A percentile compares a stretch with the other conserved stretches of the same genome.
These are phyloP conservation scores for Agrochola lota DNA, from an alignment of 2,888 invertebrate species.

Conservation along the genomic window DNA sequence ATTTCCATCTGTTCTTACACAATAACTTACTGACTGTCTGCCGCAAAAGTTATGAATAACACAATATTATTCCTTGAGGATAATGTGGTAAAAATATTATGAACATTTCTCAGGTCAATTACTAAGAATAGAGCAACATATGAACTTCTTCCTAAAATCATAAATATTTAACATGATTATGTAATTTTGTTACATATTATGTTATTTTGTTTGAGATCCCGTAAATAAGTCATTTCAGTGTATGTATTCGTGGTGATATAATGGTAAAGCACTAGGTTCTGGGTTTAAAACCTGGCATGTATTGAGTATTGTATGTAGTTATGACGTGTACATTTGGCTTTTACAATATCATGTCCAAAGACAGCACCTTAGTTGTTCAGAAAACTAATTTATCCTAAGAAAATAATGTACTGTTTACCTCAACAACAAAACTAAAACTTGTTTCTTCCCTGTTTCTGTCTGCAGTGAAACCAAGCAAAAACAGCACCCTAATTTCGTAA, in stretches of 20 bases:
- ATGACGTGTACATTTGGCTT: not conserved
- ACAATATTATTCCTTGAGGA: conserved; percentile 22
- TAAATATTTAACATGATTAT: not conserved
- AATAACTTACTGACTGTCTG: not conserved
- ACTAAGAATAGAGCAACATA: conserved; percentile 12
- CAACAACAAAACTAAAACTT: not conserved
- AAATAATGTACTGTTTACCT: too few species aligned
- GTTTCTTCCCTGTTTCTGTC: not conserved
- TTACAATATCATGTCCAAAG: not conserved
- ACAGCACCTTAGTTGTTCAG: too few species aligned
- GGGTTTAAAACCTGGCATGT: not conserved
- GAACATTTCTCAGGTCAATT: conserved; percentile 15
- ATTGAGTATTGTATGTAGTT: not conserved
- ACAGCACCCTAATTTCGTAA: too few species aligned
- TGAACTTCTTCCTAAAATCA: not conserved
- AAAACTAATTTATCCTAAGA: too few species aligned
- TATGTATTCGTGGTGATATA: not conserved
- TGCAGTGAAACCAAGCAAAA: too few species aligned
- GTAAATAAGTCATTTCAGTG: not conserved
- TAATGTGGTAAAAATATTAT: conserved; percentile 15
- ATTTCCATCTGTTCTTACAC: not conserved
- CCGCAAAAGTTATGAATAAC: not conserved
- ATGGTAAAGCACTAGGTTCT: not conserved
- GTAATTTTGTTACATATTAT: not conserved
- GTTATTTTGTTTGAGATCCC: not conserved